These are phyloP conservation scores for Pentamera pediparva DNA, from an alignment of 53 echinoderm and acorn worm genomes.

Conservation along the genomic window DNA sequence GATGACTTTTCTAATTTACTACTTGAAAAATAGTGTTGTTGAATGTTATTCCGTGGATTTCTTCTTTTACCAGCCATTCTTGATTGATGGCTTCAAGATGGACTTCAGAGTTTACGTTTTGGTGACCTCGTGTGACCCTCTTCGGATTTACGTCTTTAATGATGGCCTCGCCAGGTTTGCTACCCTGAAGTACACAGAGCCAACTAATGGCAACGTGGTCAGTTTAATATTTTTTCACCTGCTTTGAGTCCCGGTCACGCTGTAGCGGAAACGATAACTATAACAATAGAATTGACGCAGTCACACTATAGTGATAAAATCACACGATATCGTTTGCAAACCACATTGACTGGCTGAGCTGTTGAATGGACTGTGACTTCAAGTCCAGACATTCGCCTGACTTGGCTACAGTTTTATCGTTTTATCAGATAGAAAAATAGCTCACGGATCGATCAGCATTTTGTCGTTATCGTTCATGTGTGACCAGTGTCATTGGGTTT, in stretches of 20 bases:
- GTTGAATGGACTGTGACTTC: neutral
- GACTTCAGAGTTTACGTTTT: slow-evolving; percentile 89
- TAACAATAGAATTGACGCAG: too few species aligned
- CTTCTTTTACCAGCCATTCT: slow-evolving; percentile 62
- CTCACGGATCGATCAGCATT: too few species aligned
- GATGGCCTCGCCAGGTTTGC: slow-evolving; percentile 96
- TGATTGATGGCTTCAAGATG: slow-evolving; percentile 93
- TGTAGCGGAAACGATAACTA: too few species aligned
- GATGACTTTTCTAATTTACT: too few species aligned
- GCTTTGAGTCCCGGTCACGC: neutral
- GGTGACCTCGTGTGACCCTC: slow-evolving; percentile 96
- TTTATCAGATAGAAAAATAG: too few species aligned
- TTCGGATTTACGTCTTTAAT: slow-evolving; percentile 85
- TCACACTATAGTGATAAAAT: neutral
- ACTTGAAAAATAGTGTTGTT: too few species aligned
- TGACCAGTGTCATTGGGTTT: too few species aligned
- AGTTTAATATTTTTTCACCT: slow-evolving; percentile 24
- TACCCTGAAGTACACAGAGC: slow-evolving; percentile 85
- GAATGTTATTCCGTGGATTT: neutral
- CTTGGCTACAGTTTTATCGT: neutral
- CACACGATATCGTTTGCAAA: neutral
- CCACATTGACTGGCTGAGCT: neutral
- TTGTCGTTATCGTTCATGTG: too few species aligned
- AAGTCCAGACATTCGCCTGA: neutral
- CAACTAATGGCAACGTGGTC: slow-evolving; percentile 82